phyloP scores from a whole-genome alignment of 2,888 invertebrate species.

The Altica lythri region DNA sequence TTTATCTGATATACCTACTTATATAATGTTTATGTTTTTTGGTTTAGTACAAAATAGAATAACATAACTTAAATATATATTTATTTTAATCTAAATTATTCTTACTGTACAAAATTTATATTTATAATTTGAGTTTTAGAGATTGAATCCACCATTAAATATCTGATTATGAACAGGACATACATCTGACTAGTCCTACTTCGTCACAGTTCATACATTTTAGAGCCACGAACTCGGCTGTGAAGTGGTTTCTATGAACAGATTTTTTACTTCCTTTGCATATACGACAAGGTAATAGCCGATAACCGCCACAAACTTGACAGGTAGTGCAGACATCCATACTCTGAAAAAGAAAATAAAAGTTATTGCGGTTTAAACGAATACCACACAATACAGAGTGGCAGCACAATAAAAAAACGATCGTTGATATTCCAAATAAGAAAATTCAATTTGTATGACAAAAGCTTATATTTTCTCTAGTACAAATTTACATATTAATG shows the following conservation, averaged over 20 bases:
- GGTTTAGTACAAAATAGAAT: no score
- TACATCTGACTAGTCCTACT: slow-evolving; percentile 89
- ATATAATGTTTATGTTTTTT: no score
- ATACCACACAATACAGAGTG: no score
- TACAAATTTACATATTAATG: no score
- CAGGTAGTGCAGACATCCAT: slow-evolving; percentile 81
- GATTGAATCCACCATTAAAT: background rate
- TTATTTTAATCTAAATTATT: background rate
- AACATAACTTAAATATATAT: no score
- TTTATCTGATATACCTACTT: no score
- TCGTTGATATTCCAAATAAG: no score
- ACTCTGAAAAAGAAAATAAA: no score
- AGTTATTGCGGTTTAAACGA: no score
- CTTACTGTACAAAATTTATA: slow-evolving; percentile 5
- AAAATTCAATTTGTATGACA: no score
- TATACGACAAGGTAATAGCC: slow-evolving; percentile 85
- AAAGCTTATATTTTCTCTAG: no score
- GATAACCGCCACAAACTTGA: slow-evolving; percentile 88
- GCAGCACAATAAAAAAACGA: no score
- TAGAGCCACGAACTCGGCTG: slow-evolving; percentile 89
- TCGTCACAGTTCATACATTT: slow-evolving; percentile 96
- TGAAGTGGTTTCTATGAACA: slow-evolving; percentile 91
- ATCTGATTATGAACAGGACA: slow-evolving; percentile 68
- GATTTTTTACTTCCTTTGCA: slow-evolving; percentile 98
- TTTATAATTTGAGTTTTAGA: slow-evolving; percentile 3